Percentiles rank a stretch among this genome's conserved stretches.
These are phyloP conservation scores for Trissonchulus sp. DNA, from an alignment of 2,888 invertebrate genomes.

Conservation along the genomic window DNA sequence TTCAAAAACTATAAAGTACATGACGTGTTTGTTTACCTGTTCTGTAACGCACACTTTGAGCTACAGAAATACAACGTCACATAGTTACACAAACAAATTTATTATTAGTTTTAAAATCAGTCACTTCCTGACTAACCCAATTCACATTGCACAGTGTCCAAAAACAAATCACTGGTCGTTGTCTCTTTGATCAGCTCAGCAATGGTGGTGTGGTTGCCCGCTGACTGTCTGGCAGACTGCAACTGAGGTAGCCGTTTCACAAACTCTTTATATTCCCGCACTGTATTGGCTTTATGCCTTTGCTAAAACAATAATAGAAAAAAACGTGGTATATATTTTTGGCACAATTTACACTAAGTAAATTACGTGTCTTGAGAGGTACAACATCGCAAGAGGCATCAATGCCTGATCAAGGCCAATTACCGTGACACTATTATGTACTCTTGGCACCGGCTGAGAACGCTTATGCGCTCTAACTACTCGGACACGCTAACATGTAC, in stretches of 20 bases:
- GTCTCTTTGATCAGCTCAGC: conserved; percentile 87
- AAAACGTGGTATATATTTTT: too few species aligned
- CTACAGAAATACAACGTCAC: too few species aligned
- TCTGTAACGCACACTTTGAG: too few species aligned
- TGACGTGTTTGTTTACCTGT: too few species aligned
- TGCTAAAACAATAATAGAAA: conserved; percentile 59
- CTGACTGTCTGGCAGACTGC: conserved; percentile 73
- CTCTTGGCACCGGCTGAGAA: too few species aligned
- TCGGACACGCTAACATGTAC: too few species aligned
- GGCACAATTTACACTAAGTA: not conserved
- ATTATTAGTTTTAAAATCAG: conserved; percentile 68
- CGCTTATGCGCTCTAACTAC: too few species aligned
- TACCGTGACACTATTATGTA: too few species aligned
- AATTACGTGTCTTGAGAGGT: not conserved
- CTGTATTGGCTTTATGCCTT: conserved; percentile 71
- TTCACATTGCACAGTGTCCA: conserved; percentile 72
- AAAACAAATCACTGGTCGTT: conserved; percentile 68
- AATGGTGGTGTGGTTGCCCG: conserved; percentile 71
- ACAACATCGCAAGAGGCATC: not conserved
- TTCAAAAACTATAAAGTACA: too few species aligned
- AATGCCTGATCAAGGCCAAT: too few species aligned
- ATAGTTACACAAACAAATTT: conserved; percentile 60
- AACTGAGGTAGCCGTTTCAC: conserved; percentile 81
- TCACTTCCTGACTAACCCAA: conserved; percentile 58
- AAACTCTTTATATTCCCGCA: conserved; percentile 90